phyloP scores from a whole-genome alignment of 2,888 invertebrate species.

The Cosmorhoe ocellata region DNA sequence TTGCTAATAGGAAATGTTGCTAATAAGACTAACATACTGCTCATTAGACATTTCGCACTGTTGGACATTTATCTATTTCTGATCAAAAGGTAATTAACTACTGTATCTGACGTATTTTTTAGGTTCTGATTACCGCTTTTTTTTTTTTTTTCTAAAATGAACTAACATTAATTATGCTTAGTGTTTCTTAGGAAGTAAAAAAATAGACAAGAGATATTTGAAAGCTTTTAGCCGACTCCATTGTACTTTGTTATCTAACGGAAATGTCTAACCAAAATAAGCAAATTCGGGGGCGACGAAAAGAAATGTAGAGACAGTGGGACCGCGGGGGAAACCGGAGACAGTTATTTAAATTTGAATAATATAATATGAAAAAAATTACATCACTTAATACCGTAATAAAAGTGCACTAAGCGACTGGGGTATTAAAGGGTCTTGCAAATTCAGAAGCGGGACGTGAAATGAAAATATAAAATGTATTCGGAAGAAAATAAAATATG shows the following conservation, averaged over 20 bases:
- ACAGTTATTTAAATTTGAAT: conserved; percentile 84
- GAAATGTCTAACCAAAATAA: conserved; percentile 75
- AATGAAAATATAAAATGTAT: conserved; percentile 80
- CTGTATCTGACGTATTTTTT: too few species aligned
- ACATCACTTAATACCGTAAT: conserved; percentile 84
- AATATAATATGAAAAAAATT: conserved; percentile 84
- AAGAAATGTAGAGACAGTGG: conserved; percentile 73
- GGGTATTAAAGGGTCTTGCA: conserved; percentile 79
- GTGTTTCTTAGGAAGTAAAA: too few species aligned
- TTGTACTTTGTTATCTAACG: conserved; percentile 46
- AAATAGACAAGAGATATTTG: background rate
- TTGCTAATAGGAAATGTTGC: too few species aligned
- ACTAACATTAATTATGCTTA: too few species aligned
- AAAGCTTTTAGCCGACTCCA: conserved; percentile 43
- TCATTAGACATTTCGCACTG: too few species aligned
- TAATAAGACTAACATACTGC: too few species aligned
- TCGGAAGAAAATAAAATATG: conserved; percentile 78
- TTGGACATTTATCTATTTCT: too few species aligned
- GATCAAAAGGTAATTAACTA: too few species aligned
- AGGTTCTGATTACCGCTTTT: too few species aligned
- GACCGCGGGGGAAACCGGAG: conserved; percentile 78
- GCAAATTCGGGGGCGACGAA: conserved; percentile 75
- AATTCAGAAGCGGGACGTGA: conserved; percentile 80
- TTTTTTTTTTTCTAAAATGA: too few species aligned
- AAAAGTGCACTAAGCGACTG: conserved; percentile 83